phyloP scores from a whole-genome alignment of 2,888 invertebrate genomes.

The Drosophila infuscata region DNA sequence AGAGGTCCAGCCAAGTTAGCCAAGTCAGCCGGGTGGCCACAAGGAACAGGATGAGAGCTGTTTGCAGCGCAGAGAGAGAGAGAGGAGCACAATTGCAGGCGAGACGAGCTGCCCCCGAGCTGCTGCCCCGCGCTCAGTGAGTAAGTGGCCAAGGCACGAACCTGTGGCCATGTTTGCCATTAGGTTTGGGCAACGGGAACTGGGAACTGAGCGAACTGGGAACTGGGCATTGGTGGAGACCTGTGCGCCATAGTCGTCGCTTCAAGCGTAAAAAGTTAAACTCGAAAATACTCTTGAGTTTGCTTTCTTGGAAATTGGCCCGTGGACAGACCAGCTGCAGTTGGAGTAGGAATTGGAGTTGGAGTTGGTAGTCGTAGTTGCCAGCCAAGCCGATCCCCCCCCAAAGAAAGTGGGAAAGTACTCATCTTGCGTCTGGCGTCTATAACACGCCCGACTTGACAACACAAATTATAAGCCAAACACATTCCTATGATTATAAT shows the following conservation, averaged over 20 bases:
- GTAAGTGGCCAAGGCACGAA: constrained; percentile 53
- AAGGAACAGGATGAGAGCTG: constrained; percentile 23
- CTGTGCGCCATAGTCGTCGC: constrained; percentile 37
- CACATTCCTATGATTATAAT: constrained; percentile 65
- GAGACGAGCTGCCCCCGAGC: constrained; percentile 42
- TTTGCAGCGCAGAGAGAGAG: not conserved
- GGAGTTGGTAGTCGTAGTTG: constrained; percentile 2
- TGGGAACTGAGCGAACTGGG: not conserved
- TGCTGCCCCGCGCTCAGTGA: constrained; percentile 17
- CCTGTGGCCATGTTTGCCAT: constrained; percentile 60
- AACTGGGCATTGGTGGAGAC: constrained; percentile 4
- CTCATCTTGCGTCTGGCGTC: constrained; percentile 41
- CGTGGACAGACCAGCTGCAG: not conserved
- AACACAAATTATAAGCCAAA: constrained; percentile 68
- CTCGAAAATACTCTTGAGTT: constrained; percentile 69
- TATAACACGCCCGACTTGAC: constrained; percentile 52
- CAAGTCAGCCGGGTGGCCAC: constrained; percentile 41
- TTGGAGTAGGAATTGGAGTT: not conserved
- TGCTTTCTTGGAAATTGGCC: constrained; percentile 73
- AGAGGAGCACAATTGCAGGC: constrained; percentile 41
- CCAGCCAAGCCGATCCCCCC: not conserved
- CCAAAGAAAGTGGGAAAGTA: constrained; percentile 6
- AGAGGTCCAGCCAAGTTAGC: not conserved
- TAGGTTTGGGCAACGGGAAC: constrained; percentile 44
- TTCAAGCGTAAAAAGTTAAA: constrained; percentile 78